phyloP scores from a whole-genome alignment of 2,797 vertebrate species.

The Falco biarmicus region DNA sequence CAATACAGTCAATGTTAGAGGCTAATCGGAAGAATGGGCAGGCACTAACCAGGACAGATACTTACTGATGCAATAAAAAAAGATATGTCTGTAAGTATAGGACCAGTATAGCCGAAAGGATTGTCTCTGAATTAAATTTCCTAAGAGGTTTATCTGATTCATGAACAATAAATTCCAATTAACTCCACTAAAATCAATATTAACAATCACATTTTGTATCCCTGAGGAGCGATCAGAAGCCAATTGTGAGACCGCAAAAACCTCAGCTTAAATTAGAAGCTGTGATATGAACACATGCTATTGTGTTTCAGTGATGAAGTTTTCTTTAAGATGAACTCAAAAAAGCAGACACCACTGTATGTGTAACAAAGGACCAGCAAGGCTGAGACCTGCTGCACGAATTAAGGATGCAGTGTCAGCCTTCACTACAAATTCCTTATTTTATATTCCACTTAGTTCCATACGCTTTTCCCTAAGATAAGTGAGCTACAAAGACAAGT shows the following conservation, averaged over 20 bases:
- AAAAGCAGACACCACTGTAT: neutral
- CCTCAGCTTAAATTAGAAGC: neutral
- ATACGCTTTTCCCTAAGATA: neutral
- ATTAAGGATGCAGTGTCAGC: neutral
- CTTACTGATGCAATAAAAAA: neutral
- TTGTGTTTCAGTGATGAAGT: neutral
- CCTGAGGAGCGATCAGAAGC: neutral
- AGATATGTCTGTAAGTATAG: neutral
- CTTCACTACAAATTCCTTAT: neutral
- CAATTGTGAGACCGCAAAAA: conserved; percentile 32
- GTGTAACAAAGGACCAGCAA: neutral
- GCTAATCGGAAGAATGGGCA: neutral
- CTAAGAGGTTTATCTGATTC: conserved; percentile 38
- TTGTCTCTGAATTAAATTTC: conserved; percentile 45
- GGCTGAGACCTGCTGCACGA: neutral
- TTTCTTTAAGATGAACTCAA: neutral
- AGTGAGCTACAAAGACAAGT: neutral
- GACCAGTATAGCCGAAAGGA: neutral
- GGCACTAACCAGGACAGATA: neutral
- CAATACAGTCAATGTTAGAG: neutral
- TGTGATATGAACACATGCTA: neutral
- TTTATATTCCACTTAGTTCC: neutral
- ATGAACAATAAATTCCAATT: conserved; percentile 64
- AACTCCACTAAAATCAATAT: conserved; percentile 48
- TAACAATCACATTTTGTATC: conserved; percentile 9